These are phyloP conservation scores for Noctuana brunneofusca DNA, from an alignment of 2,888 invertebrate species.

Conservation along the genomic window DNA sequence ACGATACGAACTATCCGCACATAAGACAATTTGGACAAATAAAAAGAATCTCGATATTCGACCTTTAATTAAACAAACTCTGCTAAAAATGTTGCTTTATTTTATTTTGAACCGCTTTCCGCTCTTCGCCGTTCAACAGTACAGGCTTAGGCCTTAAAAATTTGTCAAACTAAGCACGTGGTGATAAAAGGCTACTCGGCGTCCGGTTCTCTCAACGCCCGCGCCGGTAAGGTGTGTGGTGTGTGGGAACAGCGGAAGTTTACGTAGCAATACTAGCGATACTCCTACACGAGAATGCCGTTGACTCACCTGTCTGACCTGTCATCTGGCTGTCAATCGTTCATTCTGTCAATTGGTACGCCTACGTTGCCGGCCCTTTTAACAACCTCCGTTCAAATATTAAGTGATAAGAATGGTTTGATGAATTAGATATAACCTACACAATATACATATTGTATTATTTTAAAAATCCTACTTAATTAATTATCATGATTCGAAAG, in stretches of 20 bases:
- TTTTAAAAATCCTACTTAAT: too few species aligned
- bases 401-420: too few species aligned
- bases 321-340: slow-evolving; percentile 38
- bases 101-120: not conserved
- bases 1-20: too few species aligned
- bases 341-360: slow-evolving; percentile 7
- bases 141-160: slow-evolving; percentile 13
- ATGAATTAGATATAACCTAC: too few species aligned
- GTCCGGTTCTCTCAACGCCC: slow-evolving; percentile 56
- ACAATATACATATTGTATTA: too few species aligned
- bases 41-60: too few species aligned
- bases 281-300: slow-evolving; percentile 58
- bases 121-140: not conserved
- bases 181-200: slow-evolving; percentile 59
- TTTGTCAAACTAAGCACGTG: slow-evolving; percentile 62
- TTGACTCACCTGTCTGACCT: slow-evolving; percentile 46
- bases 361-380: not conserved
- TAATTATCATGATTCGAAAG: too few species aligned
- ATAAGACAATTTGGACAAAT: too few species aligned
- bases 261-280: slow-evolving; percentile 44
- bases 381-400: too few species aligned
- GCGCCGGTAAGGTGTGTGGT: slow-evolving; percentile 46
- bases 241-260: slow-evolving; percentile 70
- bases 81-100: too few species aligned
- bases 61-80: too few species aligned